phyloP scores from a whole-genome alignment of 1,140 invertebrate species.

The Drosophila repleta region DNA sequence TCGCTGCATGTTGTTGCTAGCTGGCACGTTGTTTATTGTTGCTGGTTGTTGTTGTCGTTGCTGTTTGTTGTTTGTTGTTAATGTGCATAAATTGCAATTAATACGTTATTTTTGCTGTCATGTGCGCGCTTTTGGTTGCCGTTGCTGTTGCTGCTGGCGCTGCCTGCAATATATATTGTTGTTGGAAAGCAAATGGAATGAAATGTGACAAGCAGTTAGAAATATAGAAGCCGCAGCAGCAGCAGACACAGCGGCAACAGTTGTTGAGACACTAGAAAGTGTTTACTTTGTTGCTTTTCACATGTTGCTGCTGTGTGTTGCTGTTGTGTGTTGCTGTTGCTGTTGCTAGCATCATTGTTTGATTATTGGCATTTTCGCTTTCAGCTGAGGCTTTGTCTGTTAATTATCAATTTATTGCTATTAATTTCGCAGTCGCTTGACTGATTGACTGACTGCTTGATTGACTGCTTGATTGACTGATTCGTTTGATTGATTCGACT shows the following conservation, averaged over 20 bases:
- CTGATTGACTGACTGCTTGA: constrained; percentile 9
- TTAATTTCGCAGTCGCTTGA: constrained; percentile 22
- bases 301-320: constrained; percentile 26
- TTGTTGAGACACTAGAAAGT: constrained; percentile 47
- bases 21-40: constrained; percentile 21
- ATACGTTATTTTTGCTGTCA: constrained; percentile 24
- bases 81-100: constrained; percentile 48
- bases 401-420: constrained; percentile 45
- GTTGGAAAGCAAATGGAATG: constrained; percentile 44
- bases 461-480: constrained; percentile 14
- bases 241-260: background rate
- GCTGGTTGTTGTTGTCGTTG: constrained; percentile 29
- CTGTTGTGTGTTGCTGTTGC: constrained; percentile 7
- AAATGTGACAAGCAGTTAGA: constrained; percentile 28
- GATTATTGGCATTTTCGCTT: constrained; percentile 48
- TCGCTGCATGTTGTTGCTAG: constrained; percentile 32
- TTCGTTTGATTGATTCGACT: constrained; percentile 39
- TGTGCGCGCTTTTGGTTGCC: constrained; percentile 20
- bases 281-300: constrained; percentile 36
- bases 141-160: constrained; percentile 22
- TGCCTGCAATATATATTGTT: constrained; percentile 46
- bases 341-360: constrained; percentile 39
- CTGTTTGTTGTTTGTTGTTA: constrained; percentile 30
- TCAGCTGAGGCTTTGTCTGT: constrained; percentile 27
- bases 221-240: background rate